phyloP scores from a whole-genome alignment of 2,797 vertebrate genomes.

The Morus bassanus region DNA sequence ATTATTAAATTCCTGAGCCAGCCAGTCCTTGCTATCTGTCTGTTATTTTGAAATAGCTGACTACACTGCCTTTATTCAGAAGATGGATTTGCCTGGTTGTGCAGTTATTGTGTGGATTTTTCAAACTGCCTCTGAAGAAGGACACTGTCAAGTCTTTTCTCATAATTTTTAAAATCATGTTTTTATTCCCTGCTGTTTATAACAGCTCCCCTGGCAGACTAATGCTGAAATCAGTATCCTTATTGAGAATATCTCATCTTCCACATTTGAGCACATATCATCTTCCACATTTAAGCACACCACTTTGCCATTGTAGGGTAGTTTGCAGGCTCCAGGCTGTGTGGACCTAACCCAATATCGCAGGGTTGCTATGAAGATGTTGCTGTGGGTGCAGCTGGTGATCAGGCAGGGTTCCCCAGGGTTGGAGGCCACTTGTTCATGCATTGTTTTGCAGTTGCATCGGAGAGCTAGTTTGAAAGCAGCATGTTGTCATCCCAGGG shows the following conservation, averaged over 20 bases:
- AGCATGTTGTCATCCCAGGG: not conserved
- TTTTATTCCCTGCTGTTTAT: conserved; percentile 52
- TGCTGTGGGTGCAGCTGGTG: not conserved
- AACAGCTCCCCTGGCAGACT: conserved; percentile 30
- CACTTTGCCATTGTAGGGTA: not conserved
- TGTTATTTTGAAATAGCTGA: conserved; percentile 66
- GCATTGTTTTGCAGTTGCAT: not conserved
- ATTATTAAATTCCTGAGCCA: conserved; percentile 62
- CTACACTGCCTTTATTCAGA: conserved; percentile 54
- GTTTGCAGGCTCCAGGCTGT: not conserved
- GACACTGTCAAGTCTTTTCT: conserved; percentile 52
- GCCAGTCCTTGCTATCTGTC: conserved; percentile 49
- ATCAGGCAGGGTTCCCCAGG: not conserved
- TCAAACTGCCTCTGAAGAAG: conserved; percentile 58
- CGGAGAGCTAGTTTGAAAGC: not conserved
- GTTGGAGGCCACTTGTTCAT: not conserved
- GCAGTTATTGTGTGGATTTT: conserved; percentile 61
- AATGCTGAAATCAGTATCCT: conserved; percentile 32
- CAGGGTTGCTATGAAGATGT: not conserved
- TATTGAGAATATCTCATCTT: conserved; percentile 20
- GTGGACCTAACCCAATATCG: not conserved
- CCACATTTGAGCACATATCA: not conserved
- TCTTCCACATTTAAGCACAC: not conserved
- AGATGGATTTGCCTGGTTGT: conserved; percentile 55
- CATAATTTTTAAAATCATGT: conserved; percentile 59